Evolutionary conservation across 1,140 invertebrate genomes (phyloP).

Genomic region (Hypothenemus hampei): DNA sequence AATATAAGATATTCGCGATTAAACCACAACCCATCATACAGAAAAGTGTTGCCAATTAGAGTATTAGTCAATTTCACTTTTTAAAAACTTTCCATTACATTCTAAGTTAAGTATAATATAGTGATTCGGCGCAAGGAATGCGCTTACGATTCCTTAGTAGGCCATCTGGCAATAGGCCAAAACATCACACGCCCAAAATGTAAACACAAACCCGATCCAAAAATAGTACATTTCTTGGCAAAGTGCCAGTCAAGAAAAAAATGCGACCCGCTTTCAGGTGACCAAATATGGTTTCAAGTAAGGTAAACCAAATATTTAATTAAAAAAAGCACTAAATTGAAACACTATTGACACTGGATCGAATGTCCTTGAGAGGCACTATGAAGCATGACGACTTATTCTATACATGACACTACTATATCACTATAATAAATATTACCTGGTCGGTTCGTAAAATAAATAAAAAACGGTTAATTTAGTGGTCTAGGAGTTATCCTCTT

Average conservation of each 20-base stretch:
- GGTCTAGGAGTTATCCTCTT: constrained; percentile 41
- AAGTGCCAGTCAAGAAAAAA: constrained; percentile 26
- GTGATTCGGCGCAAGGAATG: constrained; percentile 15
- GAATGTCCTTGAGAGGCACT: neutral
- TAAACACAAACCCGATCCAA: constrained; percentile 32
- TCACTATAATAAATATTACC: constrained; percentile 24
- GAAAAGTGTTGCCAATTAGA: too few relatives aligned
- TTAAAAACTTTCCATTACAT: too few relatives aligned
- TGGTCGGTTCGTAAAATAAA: constrained; percentile 45
- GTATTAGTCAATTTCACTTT: too few relatives aligned
- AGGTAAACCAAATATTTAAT: too few relatives aligned
- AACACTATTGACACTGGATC: constrained; percentile 11
- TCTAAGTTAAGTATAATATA: too few relatives aligned
- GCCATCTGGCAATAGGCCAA: constrained; percentile 34
- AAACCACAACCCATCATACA: too few relatives aligned
- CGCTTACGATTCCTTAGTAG: constrained; percentile 33
- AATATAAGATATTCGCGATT: too few relatives aligned
- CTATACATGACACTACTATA: neutral
- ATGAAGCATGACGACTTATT: too few relatives aligned
- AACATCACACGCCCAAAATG: constrained; percentile 29
- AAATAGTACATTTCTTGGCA: constrained; percentile 32
- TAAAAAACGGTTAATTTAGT: too few relatives aligned
- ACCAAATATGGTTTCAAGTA: constrained; percentile 37
- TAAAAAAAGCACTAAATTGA: constrained; percentile 8
- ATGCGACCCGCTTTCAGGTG: constrained; percentile 11